A percentile compares a stretch with the other conserved stretches of the same genome.
These are phyloP conservation scores for Leptopilina myrica DNA, from an alignment of 2,888 invertebrate genomes.

Conservation along the genomic window DNA sequence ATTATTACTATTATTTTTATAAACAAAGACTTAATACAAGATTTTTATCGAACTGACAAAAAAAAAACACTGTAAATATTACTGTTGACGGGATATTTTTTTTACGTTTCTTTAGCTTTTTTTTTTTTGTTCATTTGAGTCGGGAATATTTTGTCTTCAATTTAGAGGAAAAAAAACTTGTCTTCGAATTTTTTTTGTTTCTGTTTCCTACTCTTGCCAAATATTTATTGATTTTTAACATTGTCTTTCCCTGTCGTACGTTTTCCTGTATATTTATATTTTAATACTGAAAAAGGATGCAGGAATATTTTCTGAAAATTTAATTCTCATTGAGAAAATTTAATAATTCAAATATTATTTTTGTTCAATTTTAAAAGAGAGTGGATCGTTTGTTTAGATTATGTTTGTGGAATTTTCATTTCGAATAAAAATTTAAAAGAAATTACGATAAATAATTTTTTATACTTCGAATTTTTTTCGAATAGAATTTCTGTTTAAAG, in stretches of 20 bases:
- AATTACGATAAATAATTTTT: no score
- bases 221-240: conserved; percentile 52
- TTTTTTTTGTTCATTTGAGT: background rate
- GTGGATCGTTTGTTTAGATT: no score
- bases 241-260: background rate
- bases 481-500: no score
- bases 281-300: background rate
- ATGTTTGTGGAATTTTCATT: no score
- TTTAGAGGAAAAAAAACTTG: background rate
- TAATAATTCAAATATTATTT: no score
- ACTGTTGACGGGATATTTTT: background rate
- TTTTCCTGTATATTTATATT: conserved; percentile 40
- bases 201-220: conserved; percentile 68
- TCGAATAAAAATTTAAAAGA: no score
- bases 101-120: background rate
- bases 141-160: conserved; percentile 3
- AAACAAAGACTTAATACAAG: conserved; percentile 18
- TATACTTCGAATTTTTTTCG: no score
- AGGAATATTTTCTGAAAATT: no score
- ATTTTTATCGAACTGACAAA: conserved; percentile 20
- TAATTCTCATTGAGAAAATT: no score
- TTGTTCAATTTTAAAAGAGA: no score
- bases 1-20: conserved; percentile 5
- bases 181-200: conserved; percentile 30
- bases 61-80: conserved; percentile 16